Evolutionary conservation across 2,113 vertebrate genomes (phyloP), one percentile per base, ranked within the genome.

Genomic region (Serilophus lunatus): DNA sequence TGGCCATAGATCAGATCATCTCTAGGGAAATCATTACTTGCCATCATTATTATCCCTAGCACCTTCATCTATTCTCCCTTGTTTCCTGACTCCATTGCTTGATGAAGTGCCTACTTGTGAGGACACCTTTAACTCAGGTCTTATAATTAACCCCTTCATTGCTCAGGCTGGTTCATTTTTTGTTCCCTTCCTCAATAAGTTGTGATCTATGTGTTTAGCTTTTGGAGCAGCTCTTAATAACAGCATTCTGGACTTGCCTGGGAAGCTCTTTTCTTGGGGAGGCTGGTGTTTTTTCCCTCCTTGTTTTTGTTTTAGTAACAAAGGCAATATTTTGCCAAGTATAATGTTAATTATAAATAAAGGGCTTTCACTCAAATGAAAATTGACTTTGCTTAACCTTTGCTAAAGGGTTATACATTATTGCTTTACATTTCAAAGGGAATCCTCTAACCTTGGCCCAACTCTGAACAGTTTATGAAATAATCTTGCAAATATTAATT

Each of bases 11-110:
- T 99, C 98, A 98, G 98, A 97, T 98, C 97, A 98, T 98, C 99
- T 99, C 99, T 81, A 97, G 99, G 99, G 99, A 99, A 99, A 99
- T 99, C 99, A 99, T 98, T 98, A 98, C 98, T 98, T 98, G 98
- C 98, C 98, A 98, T 99, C 98, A 98, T 99, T 99, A 99, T 98
- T 98, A 99, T 98, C 98, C 98, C 95, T 93, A 98, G 98, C 98
- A 98, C 98, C 98, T 99, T 99, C 98, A 98, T 99, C 98, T 98
- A 94, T 98, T 97, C 97, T 97, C 97, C 97, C 98, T 99, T 99
- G 98, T 99, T 99, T 99, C 98, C 98, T 98, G 97, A 97, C 98
- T 98, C 98, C 96, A 96, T 97, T 95, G 90, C 98, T 98, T 99
- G 98, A 99, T 99, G 98, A 98, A 98, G 98, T 98, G 98, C 97